phyloP scores from a whole-genome alignment of 2,113 vertebrate species.

The Chionomys nivalis region DNA sequence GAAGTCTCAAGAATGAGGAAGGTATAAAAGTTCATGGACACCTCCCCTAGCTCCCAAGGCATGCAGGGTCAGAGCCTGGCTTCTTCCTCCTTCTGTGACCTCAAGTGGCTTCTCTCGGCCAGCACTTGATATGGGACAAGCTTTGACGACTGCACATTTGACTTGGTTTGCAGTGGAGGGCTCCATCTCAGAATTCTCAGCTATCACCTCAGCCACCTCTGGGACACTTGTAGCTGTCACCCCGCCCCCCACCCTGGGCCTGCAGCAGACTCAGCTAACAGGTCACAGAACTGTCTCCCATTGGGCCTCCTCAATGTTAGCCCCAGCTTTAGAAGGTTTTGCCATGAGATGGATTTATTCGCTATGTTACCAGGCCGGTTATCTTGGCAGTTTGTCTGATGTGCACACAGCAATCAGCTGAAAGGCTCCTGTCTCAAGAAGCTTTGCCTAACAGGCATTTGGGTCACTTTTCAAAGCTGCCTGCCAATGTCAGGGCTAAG shows the following conservation, averaged over 20 bases:
- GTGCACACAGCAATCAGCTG: background rate
- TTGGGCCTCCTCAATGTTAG: background rate
- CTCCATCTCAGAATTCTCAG: background rate
- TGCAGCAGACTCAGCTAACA: background rate
- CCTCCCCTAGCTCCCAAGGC: background rate
- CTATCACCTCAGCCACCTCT: background rate
- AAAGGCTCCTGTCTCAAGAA: background rate
- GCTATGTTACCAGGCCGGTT: background rate
- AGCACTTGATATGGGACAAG: background rate
- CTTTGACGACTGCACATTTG: background rate
- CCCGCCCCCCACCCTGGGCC: too few species aligned
- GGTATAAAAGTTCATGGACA: background rate
- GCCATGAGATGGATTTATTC: background rate
- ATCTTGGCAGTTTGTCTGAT: background rate
- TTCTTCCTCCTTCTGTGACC: background rate
- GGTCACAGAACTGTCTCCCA: background rate
- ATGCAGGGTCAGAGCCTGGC: background rate
- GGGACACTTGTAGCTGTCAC: background rate
- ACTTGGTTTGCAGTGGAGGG: conserved; percentile 20
- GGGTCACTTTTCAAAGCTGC: too few species aligned
- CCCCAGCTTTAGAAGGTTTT: background rate
- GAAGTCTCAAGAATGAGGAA: background rate
- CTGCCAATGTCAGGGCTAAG: background rate
- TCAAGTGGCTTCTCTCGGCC: background rate
- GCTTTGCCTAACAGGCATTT: background rate